phyloP scores from a whole-genome alignment of 2,113 vertebrate species.

The Petroica traversi region DNA sequence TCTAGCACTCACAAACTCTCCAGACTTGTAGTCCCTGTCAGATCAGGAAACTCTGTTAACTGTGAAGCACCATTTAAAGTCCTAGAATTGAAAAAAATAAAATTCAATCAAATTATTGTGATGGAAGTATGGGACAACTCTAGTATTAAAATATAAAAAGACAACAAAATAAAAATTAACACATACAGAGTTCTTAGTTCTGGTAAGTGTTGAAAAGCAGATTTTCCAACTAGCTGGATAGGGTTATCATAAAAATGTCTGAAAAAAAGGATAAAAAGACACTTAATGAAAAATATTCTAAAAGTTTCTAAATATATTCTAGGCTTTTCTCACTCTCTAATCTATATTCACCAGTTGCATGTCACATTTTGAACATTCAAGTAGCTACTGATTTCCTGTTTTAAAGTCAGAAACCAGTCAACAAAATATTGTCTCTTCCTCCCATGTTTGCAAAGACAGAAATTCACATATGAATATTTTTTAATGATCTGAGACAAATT shows the following conservation, averaged over 20 bases:
- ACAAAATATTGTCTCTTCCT: neutral
- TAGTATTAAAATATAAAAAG: neutral
- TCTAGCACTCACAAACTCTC: slow-evolving; percentile 88
- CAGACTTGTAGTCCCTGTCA: slow-evolving; percentile 88
- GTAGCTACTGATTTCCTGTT: neutral
- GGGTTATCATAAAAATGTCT: slow-evolving; percentile 96
- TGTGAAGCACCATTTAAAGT: slow-evolving; percentile 91
- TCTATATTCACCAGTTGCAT: neutral
- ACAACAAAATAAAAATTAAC: neutral
- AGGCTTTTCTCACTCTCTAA: neutral
- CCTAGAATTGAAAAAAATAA: slow-evolving; percentile 65
- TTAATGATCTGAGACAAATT: neutral
- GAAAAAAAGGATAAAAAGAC: slow-evolving; percentile 40
- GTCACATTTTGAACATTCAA: neutral
- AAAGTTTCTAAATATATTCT: neutral
- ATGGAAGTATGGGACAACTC: neutral
- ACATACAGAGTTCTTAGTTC: slow-evolving; percentile 84
- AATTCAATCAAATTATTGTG: neutral
- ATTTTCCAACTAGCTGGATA: slow-evolving; percentile 87
- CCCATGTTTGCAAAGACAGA: neutral
- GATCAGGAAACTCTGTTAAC: slow-evolving; percentile 89
- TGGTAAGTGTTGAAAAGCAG: slow-evolving; percentile 91
- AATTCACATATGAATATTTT: neutral
- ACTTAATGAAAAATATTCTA: neutral
- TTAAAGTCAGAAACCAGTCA: neutral